phyloP scores from a whole-genome alignment of 2,797 vertebrate species.

The Argya squamiceps region DNA sequence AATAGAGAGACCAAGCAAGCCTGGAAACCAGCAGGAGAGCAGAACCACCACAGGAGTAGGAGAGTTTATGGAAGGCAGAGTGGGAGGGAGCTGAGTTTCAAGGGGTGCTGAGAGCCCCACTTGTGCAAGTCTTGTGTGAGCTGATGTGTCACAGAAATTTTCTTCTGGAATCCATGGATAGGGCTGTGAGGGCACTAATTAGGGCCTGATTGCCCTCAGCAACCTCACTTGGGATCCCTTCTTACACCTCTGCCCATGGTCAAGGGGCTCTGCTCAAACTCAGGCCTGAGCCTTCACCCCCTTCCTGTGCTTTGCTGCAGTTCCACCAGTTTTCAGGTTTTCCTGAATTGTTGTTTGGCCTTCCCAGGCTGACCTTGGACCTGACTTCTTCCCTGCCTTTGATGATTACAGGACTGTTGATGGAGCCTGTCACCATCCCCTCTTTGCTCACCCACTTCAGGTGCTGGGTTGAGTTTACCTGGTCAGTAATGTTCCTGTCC shows the following conservation, averaged over 20 bases:
- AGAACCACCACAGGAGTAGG: background rate
- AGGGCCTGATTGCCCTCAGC: background rate
- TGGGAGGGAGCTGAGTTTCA: background rate
- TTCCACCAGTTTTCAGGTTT: background rate
- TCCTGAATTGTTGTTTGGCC: background rate
- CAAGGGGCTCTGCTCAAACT: background rate
- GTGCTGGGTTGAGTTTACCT: background rate
- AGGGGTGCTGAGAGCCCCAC: background rate
- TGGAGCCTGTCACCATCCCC: background rate
- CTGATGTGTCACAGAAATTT: background rate
- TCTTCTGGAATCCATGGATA: background rate
- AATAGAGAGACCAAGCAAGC: background rate
- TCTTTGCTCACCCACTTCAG: background rate
- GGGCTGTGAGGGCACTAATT: background rate
- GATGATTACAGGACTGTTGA: accelerated
- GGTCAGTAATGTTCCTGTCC: background rate
- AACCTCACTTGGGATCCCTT: background rate
- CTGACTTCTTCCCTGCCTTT: background rate
- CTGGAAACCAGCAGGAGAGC: background rate
- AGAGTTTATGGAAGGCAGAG: background rate
- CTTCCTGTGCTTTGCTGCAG: background rate
- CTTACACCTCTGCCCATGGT: background rate
- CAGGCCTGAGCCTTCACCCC: background rate
- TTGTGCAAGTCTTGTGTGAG: background rate
- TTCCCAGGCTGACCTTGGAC: background rate